A percentile compares a stretch with the other conserved stretches of the same genome.
Conservation (phyloP, 2,113 vertebrate genomes). For the Glaucomys volans region DNA sequence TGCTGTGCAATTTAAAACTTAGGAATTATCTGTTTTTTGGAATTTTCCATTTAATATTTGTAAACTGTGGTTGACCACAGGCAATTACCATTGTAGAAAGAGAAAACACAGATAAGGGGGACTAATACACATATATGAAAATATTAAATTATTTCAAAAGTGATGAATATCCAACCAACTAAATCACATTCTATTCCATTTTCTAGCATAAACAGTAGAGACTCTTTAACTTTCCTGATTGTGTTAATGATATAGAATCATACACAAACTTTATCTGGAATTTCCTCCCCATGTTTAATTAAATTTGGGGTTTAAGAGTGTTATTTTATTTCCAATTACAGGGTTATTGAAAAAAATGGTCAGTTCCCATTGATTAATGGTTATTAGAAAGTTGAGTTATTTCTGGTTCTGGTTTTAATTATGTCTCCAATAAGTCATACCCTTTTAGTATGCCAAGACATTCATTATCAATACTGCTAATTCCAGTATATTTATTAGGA, state of each 20-base stretch:
- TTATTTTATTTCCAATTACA: neutral
- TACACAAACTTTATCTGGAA: neutral
- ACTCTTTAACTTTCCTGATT: neutral
- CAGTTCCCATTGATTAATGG: neutral
- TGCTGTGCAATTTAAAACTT: neutral
- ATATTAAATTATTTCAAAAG: constrained; percentile 18
- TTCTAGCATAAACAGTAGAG: neutral
- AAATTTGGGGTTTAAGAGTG: neutral
- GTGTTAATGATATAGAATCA: neutral
- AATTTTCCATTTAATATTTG: neutral
- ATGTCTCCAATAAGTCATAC: neutral
- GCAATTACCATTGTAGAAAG: neutral
- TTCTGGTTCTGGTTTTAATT: neutral
- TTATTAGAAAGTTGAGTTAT: neutral
- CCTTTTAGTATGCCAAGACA: neutral
- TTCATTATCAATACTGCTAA: neutral
- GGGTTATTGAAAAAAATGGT: neutral
- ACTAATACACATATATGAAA: neutral
- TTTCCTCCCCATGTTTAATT: neutral
- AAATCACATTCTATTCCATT: neutral
- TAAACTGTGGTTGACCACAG: neutral
- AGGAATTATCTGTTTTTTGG: neutral
- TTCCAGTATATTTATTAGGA: neutral
- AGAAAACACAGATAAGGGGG: neutral
- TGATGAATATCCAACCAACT: neutral